Percentiles rank a stretch among this genome's conserved stretches.
Evolutionary conservation across 2,888 invertebrate genomes (phyloP).

Genomic region (Bhutanitis thaidina): DNA sequence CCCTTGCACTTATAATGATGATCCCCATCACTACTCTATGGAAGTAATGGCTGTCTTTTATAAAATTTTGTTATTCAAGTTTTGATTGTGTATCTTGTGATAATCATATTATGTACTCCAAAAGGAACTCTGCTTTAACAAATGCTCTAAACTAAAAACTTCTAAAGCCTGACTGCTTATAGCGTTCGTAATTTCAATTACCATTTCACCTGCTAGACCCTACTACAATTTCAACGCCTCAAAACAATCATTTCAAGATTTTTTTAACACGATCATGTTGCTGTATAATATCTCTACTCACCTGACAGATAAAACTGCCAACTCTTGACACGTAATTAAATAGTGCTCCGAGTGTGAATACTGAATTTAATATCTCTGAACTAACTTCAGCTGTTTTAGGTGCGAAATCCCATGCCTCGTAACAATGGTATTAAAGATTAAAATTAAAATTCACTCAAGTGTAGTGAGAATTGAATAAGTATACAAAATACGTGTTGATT

Average conservation of each 20-base stretch:
- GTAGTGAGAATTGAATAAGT: not conserved
- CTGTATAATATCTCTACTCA: slow-evolving; percentile 40
- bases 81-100: too few relatives aligned
- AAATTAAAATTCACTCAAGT: not conserved
- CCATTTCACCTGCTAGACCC: slow-evolving; percentile 9
- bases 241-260: slow-evolving; percentile 18
- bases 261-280: slow-evolving; percentile 17
- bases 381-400: slow-evolving; percentile 43
- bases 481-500: too few relatives aligned
- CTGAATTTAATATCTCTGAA: slow-evolving; percentile 74
- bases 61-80: too few relatives aligned
- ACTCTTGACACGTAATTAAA: slow-evolving; percentile 74
- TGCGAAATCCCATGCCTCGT: slow-evolving; percentile 29
- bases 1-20: too few relatives aligned
- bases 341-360: slow-evolving; percentile 72
- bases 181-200: slow-evolving; percentile 16
- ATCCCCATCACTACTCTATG: too few relatives aligned
- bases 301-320: slow-evolving; percentile 30
- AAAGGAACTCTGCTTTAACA: too few relatives aligned
- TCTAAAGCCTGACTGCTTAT: too few relatives aligned
- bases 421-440: slow-evolving; percentile 28
- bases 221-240: slow-evolving; percentile 6
- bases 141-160: too few relatives aligned
- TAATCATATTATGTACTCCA: too few relatives aligned
- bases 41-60: too few relatives aligned